phyloP scores from a whole-genome alignment of 2,888 invertebrate species.

The Sinodicranocentrus sp. region DNA sequence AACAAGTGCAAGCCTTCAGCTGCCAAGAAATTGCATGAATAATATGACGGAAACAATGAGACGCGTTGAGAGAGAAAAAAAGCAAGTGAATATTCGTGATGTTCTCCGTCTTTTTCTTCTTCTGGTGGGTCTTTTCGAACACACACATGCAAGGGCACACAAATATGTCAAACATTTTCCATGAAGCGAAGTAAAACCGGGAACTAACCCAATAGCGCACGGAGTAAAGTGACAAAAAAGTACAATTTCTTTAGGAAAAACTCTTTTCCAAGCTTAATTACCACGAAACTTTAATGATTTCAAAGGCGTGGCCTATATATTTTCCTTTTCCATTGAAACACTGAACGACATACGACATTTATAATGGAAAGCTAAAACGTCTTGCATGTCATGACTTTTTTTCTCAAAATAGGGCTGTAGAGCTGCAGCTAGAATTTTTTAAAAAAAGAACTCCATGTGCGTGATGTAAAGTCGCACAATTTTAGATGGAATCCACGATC shows the following conservation, averaged over 20 bases:
- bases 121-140: slow-evolving; percentile 33
- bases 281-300: slow-evolving; percentile 52
- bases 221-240: slow-evolving; percentile 3
- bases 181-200: slow-evolving; percentile 58
- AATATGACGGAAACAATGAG: slow-evolving; percentile 63
- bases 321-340: not conserved
- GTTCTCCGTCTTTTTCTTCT: slow-evolving; percentile 15
- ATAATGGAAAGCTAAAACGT: no score
- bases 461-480: no score
- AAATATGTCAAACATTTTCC: slow-evolving; percentile 62
- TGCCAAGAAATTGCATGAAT: slow-evolving; percentile 64
- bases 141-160: slow-evolving; percentile 42
- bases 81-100: slow-evolving; percentile 4
- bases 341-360: no score
- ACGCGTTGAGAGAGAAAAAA: slow-evolving; percentile 18
- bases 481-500: no score
- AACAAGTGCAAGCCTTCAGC: slow-evolving; percentile 14
- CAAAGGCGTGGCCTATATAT: slow-evolving; percentile 45
- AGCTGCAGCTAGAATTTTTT: no score
- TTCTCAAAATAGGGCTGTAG: no score
- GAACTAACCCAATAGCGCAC: slow-evolving; percentile 40
- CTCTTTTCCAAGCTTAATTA: slow-evolving; percentile 47
- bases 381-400: no score
- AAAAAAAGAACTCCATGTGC: no score
- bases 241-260: not conserved